phyloP scores from a whole-genome alignment of 2,888 invertebrate genomes.

The Cremastinae sp. region DNA sequence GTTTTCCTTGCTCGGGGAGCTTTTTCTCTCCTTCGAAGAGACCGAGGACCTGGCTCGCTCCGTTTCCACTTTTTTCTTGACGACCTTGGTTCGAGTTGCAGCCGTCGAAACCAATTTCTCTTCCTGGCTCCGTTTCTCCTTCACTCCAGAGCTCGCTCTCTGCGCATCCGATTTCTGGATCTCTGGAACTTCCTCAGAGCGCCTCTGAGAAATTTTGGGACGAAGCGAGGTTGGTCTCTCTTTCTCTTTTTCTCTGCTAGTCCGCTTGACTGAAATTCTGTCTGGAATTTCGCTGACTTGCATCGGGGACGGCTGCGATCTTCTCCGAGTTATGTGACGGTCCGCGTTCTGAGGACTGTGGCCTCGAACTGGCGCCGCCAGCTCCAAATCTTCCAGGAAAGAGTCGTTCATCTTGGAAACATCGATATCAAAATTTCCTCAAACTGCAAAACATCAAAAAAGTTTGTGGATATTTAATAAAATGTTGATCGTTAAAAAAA shows the following conservation, averaged over 20 bases:
- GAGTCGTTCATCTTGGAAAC: constrained; percentile 73
- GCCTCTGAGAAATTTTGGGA: constrained; percentile 23
- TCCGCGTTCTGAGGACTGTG: constrained; percentile 58
- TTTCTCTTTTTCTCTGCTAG: not conserved
- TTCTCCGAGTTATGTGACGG: constrained; percentile 72
- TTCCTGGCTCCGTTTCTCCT: too few relatives aligned
- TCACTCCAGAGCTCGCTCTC: too few relatives aligned
- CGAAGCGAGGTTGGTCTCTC: not conserved
- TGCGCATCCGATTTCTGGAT: too few relatives aligned
- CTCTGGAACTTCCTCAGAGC: constrained; percentile 9
- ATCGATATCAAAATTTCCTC: too few relatives aligned
- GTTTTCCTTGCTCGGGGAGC: constrained; percentile 74
- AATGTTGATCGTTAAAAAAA: too few relatives aligned
- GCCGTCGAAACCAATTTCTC: too few relatives aligned
- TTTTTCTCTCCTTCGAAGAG: constrained; percentile 49
- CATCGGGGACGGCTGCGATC: constrained; percentile 37
- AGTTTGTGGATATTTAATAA: too few relatives aligned
- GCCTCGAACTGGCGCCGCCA: constrained; percentile 62
- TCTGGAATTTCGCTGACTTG: constrained; percentile 15
- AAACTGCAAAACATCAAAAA: too few relatives aligned
- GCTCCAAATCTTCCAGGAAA: constrained; percentile 74
- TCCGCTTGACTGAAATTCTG: not conserved
- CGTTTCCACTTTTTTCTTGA: constrained; percentile 2
- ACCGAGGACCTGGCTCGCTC: constrained; percentile 44
- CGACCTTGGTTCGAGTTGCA: too few relatives aligned